Base-by-base conservation (phyloP, 2,888 invertebrate species). In the Idaea aversata region DNA sequence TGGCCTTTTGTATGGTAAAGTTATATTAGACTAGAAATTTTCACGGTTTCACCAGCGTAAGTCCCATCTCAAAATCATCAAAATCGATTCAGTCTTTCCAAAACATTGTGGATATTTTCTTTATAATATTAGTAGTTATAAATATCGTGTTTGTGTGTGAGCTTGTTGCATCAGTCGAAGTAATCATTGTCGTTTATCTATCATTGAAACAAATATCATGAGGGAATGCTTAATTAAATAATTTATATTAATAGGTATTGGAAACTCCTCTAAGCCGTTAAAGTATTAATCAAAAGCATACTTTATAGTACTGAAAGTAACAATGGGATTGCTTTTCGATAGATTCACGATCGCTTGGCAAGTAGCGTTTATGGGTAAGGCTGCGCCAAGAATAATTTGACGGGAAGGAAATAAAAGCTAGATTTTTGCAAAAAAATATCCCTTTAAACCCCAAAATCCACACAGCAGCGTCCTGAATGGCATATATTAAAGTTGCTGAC, bases 1-100 rank as follows among this genome's bases (percentile, higher is more conserved):
- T 92, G 93, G 93, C 93, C 93, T 93, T 87, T 91, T 91, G 89
- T 89, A 91, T 90, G 89, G 47, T 90, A 87, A 85, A 83, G 79
- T 82, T 83, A 84, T 85, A 83, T 75, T 86, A 83, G 47, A 47
- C 47, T 47, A 47, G 47, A 5, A 47, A 5, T 7, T 13, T 13
- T 13, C 47, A 47, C 47, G 10, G 47, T 13, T 47, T 47, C 47
- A 47, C 47, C 25, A 25, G 25, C 25, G 25, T 25, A 25, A 25
- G 13, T 47, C 13, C 5, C 47, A 47, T 10, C 3, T 47, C 47
- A 47, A 6, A 38, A 6, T 38, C 10, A 38, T 13, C 38, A 38
- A 38, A 13, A 47, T 47, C 47, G 47, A 13, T 47, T 47, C 3
- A 13, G 47, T 47, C 7, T 0, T 47, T 47, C 7, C 4, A 47